Base-by-base conservation (phyloP, 1,140 invertebrate species). In the Drosophila quadrilineata region DNA sequence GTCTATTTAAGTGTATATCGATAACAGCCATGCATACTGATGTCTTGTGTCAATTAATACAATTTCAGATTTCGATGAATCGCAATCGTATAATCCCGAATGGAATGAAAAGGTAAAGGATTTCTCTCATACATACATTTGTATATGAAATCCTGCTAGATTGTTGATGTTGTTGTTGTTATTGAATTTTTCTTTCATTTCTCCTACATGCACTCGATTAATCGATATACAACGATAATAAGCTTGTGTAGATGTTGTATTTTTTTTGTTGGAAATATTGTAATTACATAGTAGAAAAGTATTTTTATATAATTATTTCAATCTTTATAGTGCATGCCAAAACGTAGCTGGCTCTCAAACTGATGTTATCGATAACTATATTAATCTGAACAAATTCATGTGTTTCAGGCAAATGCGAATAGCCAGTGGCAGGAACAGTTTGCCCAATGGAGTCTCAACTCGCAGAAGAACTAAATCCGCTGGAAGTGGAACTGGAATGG, bases 401-500 rank as follows among this genome's bases (percentile, higher is more conserved):
- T 45, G 43, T 70, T 77, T 3, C 71, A 88, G 88, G 72, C 77
- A 71, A 89, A 89, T 86, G 73, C 73, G 71, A 89, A 86, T 84
- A 88, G 70, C 69, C 88, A 89, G 52, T 90, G 89, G 89, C 89
- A 90, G 75, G 89, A 90, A 50, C 89, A 90, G 66, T 90, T 90
- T 67, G 88, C 89, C 52, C 88, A 90, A 76, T 90, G 89, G 89
- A 88, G 85, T 71, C 76, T 90, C 50, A 89, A 90, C 70, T 86
- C 77, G 36, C 87, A 89, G 60, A 89, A 88, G 64, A 84, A 89
- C 71, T 86, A 88, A 71, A 70, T 6, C n/a, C 21, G 24, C 35
- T 29, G 22, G 12, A 62, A 33, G 31, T 16, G 41, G 28, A 52
- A 14, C 17, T 14, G 38, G 6, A 6, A 22, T 22, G n/a, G n/a